Percentiles rank a stretch among this genome's conserved stretches.
phyloP scores from a whole-genome alignment of 2,888 invertebrate genomes.

The Pristionchus japonicus region DNA sequence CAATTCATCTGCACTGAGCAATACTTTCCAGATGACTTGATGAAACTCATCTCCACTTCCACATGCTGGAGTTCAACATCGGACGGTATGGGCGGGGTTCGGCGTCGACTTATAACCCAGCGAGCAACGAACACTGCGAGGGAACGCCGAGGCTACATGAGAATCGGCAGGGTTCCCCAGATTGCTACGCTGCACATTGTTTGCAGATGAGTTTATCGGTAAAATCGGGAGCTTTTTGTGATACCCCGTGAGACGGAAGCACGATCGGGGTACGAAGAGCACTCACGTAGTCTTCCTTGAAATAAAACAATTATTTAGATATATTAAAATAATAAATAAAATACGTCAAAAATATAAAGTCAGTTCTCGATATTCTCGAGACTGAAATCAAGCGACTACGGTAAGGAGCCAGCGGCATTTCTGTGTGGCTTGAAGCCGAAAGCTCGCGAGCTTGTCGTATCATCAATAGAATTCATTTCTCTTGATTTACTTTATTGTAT shows the following conservation, averaged over 20 bases:
- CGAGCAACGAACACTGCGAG: neutral
- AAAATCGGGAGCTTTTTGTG: neutral
- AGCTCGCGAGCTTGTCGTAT: neutral
- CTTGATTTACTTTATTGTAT: neutral
- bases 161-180: neutral
- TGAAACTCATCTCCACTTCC: too few species aligned
- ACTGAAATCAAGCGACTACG: neutral
- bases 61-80: too few species aligned
- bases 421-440: neutral
- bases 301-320: neutral
- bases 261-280: neutral
- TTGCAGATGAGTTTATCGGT: neutral
- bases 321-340: neutral
- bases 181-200: neutral
- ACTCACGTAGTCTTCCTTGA: neutral
- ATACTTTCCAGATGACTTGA: too few species aligned
- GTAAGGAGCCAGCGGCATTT: neutral
- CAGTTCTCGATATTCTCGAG: neutral
- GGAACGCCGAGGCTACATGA: conserved; percentile 18
- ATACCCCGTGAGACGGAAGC: neutral
- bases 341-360: neutral
- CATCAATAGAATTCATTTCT: neutral
- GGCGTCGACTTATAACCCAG: neutral
- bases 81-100: neutral
- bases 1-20: too few species aligned